Percentiles rank a stretch among this genome's conserved stretches.
These are phyloP conservation scores for Xerus inauris DNA, from an alignment of 2,113 vertebrate genomes.

Conservation along the genomic window DNA sequence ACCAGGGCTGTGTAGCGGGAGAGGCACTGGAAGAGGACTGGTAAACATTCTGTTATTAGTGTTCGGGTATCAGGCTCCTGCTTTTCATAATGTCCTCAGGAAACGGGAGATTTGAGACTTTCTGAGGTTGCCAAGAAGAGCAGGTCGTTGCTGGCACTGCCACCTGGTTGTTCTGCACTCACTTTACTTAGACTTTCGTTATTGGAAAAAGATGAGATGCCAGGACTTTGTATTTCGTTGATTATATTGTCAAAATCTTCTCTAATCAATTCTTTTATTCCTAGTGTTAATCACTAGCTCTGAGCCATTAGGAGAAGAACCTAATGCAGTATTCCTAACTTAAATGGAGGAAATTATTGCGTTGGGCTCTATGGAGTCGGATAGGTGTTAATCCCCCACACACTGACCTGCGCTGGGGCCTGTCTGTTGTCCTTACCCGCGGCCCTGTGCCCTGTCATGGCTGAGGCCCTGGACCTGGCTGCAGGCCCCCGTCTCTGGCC, in stretches of 20 bases:
- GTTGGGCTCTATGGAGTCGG: not conserved
- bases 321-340: not conserved
- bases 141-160: not conserved
- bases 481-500: too few species aligned
- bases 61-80: not conserved
- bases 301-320: not conserved
- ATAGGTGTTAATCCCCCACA: not conserved
- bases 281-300: slow-evolving; percentile 52
- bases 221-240: slow-evolving; percentile 70
- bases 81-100: slow-evolving; percentile 38
- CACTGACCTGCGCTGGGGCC: not conserved
- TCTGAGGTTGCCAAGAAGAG: not conserved
- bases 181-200: slow-evolving; percentile 66
- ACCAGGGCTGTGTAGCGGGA: not conserved
- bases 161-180: slow-evolving; percentile 36
- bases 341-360: not conserved
- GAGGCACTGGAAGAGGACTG: not conserved
- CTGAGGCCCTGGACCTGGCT: too few species aligned
- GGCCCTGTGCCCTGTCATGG: too few species aligned
- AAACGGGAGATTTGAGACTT: not conserved
- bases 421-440: not conserved
- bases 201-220: slow-evolving; percentile 72
- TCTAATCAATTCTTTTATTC: slow-evolving; percentile 62
- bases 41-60: not conserved
- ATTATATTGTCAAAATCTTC: slow-evolving; percentile 48